Conservation (phyloP, 1,140 invertebrate species). For the Orius insidiosus region DNA sequence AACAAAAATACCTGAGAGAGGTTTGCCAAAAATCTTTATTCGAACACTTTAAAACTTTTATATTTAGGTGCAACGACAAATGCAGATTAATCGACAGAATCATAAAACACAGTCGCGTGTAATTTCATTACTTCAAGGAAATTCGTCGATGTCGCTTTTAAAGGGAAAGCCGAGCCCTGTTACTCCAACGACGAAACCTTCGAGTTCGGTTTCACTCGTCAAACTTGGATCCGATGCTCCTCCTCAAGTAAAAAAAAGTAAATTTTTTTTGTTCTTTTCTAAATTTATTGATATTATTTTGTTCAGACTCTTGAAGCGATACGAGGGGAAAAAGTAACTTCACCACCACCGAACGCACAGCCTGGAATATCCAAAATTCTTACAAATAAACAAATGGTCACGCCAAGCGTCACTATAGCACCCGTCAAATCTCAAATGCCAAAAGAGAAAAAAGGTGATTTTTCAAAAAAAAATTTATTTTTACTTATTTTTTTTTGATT, state of each 20-base stretch:
- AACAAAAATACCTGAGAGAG: conserved; percentile 61
- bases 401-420: conserved; percentile 34
- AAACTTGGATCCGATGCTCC: conserved; percentile 34
- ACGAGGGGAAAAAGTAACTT: conserved; percentile 8
- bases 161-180: conserved; percentile 19
- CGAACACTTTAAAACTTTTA: background rate
- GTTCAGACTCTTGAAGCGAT: conserved; percentile 25
- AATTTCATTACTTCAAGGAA: conserved; percentile 48
- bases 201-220: conserved; percentile 25
- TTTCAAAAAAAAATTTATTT: conserved; percentile 1
- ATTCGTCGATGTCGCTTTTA: conserved; percentile 27
- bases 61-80: conserved; percentile 44
- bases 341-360: background rate
- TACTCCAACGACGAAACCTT: conserved; percentile 22
- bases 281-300: conserved; percentile 1
- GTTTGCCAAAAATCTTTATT: conserved; percentile 21
- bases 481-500: conserved; percentile 21
- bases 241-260: conserved; percentile 22
- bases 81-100: conserved; percentile 45
- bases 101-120: conserved; percentile 46
- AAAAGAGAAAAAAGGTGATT: conserved; percentile 12
- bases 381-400: conserved; percentile 23
- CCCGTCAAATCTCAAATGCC: conserved; percentile 26
- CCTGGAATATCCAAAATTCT: background rate
- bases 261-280: too few species aligned